Conservation (phyloP, 2,113 vertebrate genomes). For the Mus pahari region DNA sequence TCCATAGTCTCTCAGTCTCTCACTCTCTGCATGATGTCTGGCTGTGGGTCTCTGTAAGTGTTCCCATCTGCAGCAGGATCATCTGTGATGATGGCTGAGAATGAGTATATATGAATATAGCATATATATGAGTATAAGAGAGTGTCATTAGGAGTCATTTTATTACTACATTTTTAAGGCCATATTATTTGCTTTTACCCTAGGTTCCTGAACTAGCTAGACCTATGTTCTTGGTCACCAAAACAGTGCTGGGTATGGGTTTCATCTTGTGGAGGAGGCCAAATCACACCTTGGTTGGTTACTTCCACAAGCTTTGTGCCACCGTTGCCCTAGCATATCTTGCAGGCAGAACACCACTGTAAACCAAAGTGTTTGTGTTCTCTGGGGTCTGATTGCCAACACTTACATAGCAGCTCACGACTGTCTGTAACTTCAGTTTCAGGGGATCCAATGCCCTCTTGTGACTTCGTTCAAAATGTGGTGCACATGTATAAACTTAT, state of each 20-base stretch:
- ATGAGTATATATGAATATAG: too few relatives aligned
- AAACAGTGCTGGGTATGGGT: background rate
- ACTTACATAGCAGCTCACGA: background rate
- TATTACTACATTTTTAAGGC: background rate
- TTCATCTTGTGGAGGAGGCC: background rate
- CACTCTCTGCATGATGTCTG: background rate
- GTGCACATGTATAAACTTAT: background rate
- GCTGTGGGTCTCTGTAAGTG: background rate
- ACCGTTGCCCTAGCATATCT: background rate
- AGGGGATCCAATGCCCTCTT: background rate
- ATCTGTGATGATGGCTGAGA: background rate
- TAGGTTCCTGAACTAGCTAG: background rate
- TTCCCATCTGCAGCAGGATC: background rate
- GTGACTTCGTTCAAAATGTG: background rate
- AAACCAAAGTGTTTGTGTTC: background rate
- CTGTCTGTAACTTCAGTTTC: background rate
- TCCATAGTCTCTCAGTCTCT: background rate
- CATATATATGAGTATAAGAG: background rate
- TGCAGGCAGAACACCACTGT: background rate
- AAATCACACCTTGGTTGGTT: background rate
- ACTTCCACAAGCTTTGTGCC: background rate
- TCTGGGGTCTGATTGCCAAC: background rate
- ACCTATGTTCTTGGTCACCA: background rate
- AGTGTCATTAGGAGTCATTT: background rate
- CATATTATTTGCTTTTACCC: background rate